These are phyloP conservation scores for Myripristis jacobus DNA, from an alignment of 2,797 vertebrate species.

Conservation along the genomic window DNA sequence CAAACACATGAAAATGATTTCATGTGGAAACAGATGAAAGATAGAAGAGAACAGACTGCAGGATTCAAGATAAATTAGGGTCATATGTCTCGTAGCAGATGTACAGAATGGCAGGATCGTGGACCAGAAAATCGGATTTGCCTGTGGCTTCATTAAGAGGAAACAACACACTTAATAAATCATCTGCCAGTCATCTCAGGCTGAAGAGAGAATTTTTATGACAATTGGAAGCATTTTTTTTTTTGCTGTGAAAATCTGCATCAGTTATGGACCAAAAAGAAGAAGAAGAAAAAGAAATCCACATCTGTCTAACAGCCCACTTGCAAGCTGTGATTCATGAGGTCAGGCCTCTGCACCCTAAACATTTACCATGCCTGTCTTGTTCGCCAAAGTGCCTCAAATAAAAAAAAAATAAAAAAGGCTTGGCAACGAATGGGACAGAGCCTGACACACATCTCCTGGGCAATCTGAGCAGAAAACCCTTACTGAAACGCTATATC, in stretches of 20 bases:
- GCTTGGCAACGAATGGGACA: background rate
- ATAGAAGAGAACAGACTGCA: background rate
- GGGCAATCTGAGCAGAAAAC: constrained; percentile 8
- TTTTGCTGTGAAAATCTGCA: background rate
- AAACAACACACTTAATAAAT: constrained; percentile 10
- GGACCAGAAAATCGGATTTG: background rate
- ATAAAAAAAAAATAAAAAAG: background rate
- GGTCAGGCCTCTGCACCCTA: too few relatives aligned
- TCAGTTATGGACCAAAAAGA: background rate
- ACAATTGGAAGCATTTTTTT: constrained; percentile 18
- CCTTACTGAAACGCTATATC: constrained; percentile 12
- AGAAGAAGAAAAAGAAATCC: background rate
- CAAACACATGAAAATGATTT: background rate
- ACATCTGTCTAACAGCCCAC: background rate
- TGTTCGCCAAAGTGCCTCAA: background rate
- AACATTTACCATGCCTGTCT: background rate
- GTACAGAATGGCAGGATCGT: background rate
- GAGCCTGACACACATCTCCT: background rate
- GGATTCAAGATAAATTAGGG: background rate
- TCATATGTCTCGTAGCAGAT: background rate
- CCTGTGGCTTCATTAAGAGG: constrained; percentile 1
- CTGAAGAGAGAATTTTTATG: background rate
- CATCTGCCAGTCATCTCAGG: background rate
- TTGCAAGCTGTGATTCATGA: background rate
- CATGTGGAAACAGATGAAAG: background rate